Base-by-base conservation (phyloP, 2,113 vertebrate species). In the Nanger granti region DNA sequence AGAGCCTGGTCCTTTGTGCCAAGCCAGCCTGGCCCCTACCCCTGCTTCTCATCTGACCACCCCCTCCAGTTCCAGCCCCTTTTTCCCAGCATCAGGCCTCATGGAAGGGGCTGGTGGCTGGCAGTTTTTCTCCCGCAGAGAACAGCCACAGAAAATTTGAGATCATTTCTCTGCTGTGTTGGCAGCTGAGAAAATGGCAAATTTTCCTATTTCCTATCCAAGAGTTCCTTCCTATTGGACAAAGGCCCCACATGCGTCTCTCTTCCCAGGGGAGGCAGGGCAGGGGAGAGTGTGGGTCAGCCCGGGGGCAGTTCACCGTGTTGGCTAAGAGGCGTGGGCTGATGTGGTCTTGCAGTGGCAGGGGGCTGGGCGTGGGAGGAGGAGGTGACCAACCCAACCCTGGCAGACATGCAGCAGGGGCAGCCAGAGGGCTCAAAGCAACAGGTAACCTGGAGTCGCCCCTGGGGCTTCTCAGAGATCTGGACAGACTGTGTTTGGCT, bases 61-160 rank as follows among this genome's bases (percentile, higher is more conserved):
- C 7, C 73, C 28, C 41, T 47, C 64, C 44, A 18, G 82, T 60
- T 34, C 82, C 59, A 41, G 76, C 82, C 54, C 83, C 76, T 52
- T 47, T 18, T 47, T 37, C 73, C 89, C 31, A 28, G 87, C 49
- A 12, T 55, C 87, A 94, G 91, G 57, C 94, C 80, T 95, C 87
- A 34, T 55, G 85, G 85, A 90, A 2, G 0, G 80, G 85, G 62
- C 66, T 97, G 92, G 90, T 15, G 59, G 96, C 73, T 85, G 94
- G 83, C 95, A 90, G 97, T 60, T 96, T 96, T 97, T 92, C 96
- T 96, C 95, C 94, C 37, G 60, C 92, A 2, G 93, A 95, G 91
- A 97, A 97, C 80, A 98, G 90, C 62, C 95, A 95, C 91, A 95
- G 98, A 98, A 98, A 98, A 98, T 98, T 98, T 98, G 97, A 97